Evolutionary conservation across 30 jellyfish, hydroid and myxozoan species (phyloP).

Genomic region (Hydractinia echinata): DNA sequence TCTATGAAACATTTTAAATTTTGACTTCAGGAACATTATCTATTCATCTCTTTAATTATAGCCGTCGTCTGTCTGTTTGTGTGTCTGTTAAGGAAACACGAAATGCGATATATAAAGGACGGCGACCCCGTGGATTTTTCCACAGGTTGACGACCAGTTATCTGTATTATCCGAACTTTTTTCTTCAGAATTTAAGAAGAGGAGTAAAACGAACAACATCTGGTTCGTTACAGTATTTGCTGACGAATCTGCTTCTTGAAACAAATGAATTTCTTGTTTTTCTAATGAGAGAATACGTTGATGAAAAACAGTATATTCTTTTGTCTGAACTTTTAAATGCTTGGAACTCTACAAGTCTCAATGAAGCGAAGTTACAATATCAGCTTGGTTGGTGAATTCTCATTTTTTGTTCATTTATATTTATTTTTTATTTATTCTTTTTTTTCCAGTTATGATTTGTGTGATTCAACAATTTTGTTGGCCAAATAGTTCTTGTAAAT

Average conservation of each 20-base stretch:
- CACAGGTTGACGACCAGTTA: too few relatives aligned
- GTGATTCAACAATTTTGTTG: too few relatives aligned
- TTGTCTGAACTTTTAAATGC: slow-evolving; percentile 49
- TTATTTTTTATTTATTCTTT: background rate
- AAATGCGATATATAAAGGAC: too few relatives aligned
- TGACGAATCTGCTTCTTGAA: slow-evolving; percentile 27
- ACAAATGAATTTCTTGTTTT: slow-evolving; percentile 29
- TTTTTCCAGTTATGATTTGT: background rate
- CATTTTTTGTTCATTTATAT: background rate
- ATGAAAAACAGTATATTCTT: slow-evolving; percentile 8
- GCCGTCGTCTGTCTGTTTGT: too few relatives aligned
- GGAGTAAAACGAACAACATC: slow-evolving; percentile 16
- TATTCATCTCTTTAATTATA: too few relatives aligned
- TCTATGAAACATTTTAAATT: too few relatives aligned
- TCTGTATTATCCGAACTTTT: background rate
- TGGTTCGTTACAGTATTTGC: slow-evolving; percentile 13
- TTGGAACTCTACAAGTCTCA: slow-evolving; percentile 30
- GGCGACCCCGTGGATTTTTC: too few relatives aligned
- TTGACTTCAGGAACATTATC: too few relatives aligned
- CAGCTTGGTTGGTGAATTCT: slow-evolving; percentile 28
- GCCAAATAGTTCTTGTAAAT: too few relatives aligned
- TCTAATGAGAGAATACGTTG: slow-evolving; percentile 31
- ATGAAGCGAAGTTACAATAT: slow-evolving; percentile 34
- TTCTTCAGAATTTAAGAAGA: slow-evolving; percentile 37
- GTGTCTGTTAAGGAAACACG: too few relatives aligned